A percentile compares a stretch with the other conserved stretches of the same genome.
Evolutionary conservation across 2,113 vertebrate species (phyloP).

Genomic region (Cyphomyrus discorhynchus): DNA sequence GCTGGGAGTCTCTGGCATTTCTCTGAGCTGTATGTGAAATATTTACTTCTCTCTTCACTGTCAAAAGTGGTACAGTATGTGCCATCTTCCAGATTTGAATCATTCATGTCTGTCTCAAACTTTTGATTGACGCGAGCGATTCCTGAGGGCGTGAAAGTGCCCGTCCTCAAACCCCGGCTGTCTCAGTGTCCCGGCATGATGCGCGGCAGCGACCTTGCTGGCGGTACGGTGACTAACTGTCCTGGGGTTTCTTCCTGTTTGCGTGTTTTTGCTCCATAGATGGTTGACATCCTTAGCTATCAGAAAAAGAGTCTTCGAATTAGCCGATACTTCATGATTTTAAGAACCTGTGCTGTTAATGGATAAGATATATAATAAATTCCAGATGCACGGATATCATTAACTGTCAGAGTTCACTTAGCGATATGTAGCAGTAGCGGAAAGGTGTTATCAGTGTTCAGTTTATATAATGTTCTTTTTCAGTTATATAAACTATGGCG

Average conservation of each 20-base stretch:
- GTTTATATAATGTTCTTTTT: background rate
- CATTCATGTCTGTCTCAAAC: background rate
- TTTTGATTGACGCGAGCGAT: background rate
- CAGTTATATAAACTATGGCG: background rate
- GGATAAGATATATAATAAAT: background rate
- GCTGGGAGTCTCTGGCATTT: background rate
- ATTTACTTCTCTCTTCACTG: background rate
- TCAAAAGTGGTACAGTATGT: background rate
- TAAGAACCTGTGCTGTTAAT: background rate
- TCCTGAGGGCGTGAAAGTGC: background rate
- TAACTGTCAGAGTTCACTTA: background rate
- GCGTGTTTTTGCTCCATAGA: background rate
- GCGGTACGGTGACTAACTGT: background rate
- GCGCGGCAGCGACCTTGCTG: background rate
- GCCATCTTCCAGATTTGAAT: background rate
- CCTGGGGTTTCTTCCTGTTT: background rate
- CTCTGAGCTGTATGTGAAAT: background rate
- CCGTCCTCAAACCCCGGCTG: background rate
- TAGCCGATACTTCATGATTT: background rate
- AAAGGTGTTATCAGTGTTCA: background rate
- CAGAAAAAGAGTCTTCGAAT: background rate
- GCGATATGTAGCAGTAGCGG: background rate
- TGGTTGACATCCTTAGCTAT: background rate
- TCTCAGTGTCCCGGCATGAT: background rate
- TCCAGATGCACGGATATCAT: background rate